Conservation (phyloP, 2,888 invertebrate species). For the Arge pagana region DNA sequence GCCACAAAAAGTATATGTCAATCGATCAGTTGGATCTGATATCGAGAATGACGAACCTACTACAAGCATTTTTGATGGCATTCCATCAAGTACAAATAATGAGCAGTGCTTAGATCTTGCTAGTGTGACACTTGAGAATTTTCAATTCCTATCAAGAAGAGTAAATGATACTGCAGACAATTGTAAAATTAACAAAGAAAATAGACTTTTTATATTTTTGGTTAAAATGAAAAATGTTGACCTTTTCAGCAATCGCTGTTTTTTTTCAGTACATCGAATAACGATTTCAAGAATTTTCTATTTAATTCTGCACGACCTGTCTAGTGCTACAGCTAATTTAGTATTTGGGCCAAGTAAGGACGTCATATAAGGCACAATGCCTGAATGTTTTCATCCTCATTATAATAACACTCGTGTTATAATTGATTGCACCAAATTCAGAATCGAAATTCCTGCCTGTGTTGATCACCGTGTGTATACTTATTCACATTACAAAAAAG, state of each 20-base stretch:
- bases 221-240: slow-evolving; percentile 27
- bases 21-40: slow-evolving; percentile 6
- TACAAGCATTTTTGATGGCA: slow-evolving; percentile 25
- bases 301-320: slow-evolving; percentile 20
- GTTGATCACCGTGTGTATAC: slow-evolving; percentile 24
- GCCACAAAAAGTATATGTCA: slow-evolving; percentile 16
- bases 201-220: slow-evolving; percentile 18
- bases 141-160: slow-evolving; percentile 13
- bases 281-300: slow-evolving; percentile 32
- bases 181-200: neutral
- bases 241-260: slow-evolving; percentile 27
- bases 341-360: slow-evolving; percentile 25
- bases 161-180: neutral
- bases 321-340: slow-evolving; percentile 15
- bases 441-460: slow-evolving; percentile 20
- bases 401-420: slow-evolving; percentile 29
- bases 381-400: slow-evolving; percentile 15
- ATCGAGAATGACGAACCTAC: neutral
- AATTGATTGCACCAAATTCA: slow-evolving; percentile 32
- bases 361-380: slow-evolving; percentile 23
- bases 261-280: slow-evolving; percentile 30
- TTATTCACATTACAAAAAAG: slow-evolving; percentile 31
- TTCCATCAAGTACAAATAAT: slow-evolving; percentile 28
- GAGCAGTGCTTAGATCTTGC: slow-evolving; percentile 26
- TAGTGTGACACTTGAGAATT: slow-evolving; percentile 12